Percentiles rank a stretch among this genome's conserved stretches.
Conservation (phyloP, 1,140 invertebrate species). For the Drosophila tristis region DNA sequence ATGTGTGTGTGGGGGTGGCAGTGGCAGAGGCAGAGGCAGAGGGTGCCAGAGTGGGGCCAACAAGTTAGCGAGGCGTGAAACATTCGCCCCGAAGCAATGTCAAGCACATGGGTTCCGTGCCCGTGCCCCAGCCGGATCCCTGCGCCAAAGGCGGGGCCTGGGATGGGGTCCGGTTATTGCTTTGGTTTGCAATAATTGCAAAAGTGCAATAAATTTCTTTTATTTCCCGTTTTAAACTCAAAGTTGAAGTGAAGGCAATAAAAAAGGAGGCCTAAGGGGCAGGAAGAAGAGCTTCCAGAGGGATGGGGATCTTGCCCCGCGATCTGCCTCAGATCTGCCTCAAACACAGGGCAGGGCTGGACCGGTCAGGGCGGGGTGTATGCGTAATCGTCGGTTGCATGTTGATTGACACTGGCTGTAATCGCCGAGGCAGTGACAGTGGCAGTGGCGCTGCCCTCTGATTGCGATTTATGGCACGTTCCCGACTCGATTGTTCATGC, state of each 20-base stretch:
- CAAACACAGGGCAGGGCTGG: not conserved
- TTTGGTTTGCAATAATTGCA: constrained; percentile 78
- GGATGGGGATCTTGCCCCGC: not conserved
- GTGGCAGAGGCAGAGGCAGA: no score
- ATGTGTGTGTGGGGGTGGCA: constrained; percentile 6
- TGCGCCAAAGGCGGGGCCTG: not conserved
- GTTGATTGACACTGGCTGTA: constrained; percentile 29
- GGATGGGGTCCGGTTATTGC: constrained; percentile 44
- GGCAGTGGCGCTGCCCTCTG: constrained; percentile 30
- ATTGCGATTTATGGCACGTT: constrained; percentile 76
- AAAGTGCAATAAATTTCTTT: constrained; percentile 72
- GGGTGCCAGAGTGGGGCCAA: constrained; percentile 1
- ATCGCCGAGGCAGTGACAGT: constrained; percentile 34
- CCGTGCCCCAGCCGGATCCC: not conserved
- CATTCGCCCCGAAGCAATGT: constrained; percentile 40
- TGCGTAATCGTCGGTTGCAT: constrained; percentile 14
- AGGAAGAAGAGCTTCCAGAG: constrained; percentile 1
- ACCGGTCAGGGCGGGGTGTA: not conserved
- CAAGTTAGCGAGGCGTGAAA: constrained; percentile 74
- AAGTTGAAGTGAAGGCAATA: constrained; percentile 17
- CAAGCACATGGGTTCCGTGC: constrained; percentile 50
- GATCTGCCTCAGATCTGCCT: no score
- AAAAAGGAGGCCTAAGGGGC: constrained; percentile 4
- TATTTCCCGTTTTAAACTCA: constrained; percentile 58
- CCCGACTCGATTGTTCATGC: constrained; percentile 34